A percentile compares a stretch with the other conserved stretches of the same genome.
phyloP scores from a whole-genome alignment of 2,888 invertebrate genomes.

The Magallana nippona region DNA sequence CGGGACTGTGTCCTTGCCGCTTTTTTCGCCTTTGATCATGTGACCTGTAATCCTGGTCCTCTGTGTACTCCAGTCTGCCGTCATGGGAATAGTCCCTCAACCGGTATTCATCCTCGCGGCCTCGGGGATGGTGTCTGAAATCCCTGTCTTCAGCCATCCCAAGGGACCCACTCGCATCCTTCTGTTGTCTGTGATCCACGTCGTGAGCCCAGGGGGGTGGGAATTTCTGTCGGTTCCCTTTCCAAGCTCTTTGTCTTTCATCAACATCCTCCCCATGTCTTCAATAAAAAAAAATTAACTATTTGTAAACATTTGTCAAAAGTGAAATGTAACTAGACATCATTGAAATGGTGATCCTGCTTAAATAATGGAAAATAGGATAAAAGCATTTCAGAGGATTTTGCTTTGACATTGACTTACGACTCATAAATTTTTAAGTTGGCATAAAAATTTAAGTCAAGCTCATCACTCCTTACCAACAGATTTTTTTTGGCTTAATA shows the following conservation, averaged over 20 bases:
- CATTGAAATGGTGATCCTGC: too few relatives aligned
- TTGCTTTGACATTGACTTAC: too few relatives aligned
- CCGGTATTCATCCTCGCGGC: conserved; percentile 47
- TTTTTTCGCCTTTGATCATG: conserved; percentile 22
- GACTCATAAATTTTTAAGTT: too few relatives aligned
- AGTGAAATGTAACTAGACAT: background rate
- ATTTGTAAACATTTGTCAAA: too few relatives aligned
- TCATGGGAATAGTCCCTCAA: conserved; percentile 40
- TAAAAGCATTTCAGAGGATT: too few relatives aligned
- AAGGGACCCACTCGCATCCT: conserved; percentile 38
- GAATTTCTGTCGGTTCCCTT: conserved; percentile 36
- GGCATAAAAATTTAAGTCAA: too few relatives aligned
- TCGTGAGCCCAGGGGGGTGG: conserved; percentile 50
- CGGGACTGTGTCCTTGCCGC: conserved; percentile 38
- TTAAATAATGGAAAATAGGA: too few relatives aligned
- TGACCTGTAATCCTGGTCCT: conserved; percentile 49
- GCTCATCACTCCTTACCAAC: too few relatives aligned
- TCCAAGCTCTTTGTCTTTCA: conserved; percentile 31
- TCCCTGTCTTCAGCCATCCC: conserved; percentile 44
- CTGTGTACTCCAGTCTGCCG: conserved; percentile 5
- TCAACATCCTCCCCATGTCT: conserved; percentile 45
- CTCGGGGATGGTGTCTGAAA: conserved; percentile 32
- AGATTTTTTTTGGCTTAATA: too few relatives aligned
- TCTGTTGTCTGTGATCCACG: conserved; percentile 57
- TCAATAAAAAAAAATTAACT: background rate